Base-by-base conservation (phyloP, 2,888 invertebrate species). In the Eurytoma californica region DNA sequence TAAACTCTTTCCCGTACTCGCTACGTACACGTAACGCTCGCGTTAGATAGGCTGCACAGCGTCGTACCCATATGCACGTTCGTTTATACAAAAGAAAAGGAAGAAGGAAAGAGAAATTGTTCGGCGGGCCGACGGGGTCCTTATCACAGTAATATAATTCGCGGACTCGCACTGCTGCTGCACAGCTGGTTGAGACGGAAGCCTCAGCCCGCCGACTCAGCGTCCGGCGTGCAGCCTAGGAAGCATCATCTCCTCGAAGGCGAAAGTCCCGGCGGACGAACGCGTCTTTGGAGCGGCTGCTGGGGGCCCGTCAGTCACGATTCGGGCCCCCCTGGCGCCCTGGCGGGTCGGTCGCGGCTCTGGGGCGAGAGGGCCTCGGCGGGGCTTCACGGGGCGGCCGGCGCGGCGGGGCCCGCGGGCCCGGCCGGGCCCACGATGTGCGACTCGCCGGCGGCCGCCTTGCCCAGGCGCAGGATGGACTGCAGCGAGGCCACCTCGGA, bases 401-500 rank as follows among this genome's bases (percentile, higher is more conserved):
- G 58, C 39, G 75, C 53, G 39, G 78, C 55, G 24, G 75, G 69
- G 75, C 72, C 72, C 58, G 68, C 76, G 47, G 73, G 73, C 14
- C 76, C 28, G 14, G 75, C 28, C 0, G 75, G 58, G 18, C 63
- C 30, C 3, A 28, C 20, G 4, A 70, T 70, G 28, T 76, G 47
- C 2, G 47, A 49, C 51, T 77, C 80, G 24, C 77, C 55, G 39
- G 79, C 80, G 18, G 70, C 55, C 39, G 79, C 58, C 51, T 81
- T 81, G 53, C 93, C 93, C 85, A 94, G 92, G 82, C 94, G 94
- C 92, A 95, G 94, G 92, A 95, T 94, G 86, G 94, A 95, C 90
- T 97, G 97, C 9, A 98, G 93, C 83, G 95, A 95, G 70, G 96
- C 97, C 83, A 98, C 97, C 91, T 98, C 98, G 1, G 95, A 95